Evolutionary conservation across 2,797 vertebrate species (phyloP).

Genomic region (Siniperca undulata): DNA sequence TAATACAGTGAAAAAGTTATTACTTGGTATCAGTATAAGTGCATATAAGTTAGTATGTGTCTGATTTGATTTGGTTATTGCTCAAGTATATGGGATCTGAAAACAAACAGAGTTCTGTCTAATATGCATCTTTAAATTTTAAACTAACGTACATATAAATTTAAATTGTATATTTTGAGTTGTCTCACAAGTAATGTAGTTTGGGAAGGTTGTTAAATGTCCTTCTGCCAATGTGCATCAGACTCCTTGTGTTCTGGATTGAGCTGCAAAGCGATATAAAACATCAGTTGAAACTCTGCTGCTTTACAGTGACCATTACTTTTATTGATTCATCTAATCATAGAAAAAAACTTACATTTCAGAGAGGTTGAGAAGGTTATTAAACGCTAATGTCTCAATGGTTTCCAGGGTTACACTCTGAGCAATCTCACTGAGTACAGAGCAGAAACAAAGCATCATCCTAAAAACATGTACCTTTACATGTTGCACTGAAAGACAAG

Average conservation of each 20-base stretch:
- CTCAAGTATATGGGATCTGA: background rate
- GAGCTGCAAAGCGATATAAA: constrained; percentile 77
- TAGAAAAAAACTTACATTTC: constrained; percentile 88
- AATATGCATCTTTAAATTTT: background rate
- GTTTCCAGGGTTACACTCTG: constrained; percentile 89
- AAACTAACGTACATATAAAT: background rate
- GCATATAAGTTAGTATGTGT: background rate
- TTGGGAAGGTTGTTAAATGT: constrained; percentile 90
- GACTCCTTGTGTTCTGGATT: constrained; percentile 90
- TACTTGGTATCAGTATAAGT: background rate
- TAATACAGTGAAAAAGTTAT: background rate
- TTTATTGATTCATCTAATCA: background rate
- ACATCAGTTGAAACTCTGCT: background rate
- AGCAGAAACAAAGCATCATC: constrained; percentile 31
- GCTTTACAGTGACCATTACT: background rate
- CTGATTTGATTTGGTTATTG: background rate
- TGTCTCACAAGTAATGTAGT: constrained; percentile 90
- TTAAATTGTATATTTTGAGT: background rate
- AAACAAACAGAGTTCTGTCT: too few relatives aligned
- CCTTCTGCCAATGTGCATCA: constrained; percentile 83
- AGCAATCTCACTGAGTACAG: constrained; percentile 86
- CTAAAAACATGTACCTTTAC: background rate
- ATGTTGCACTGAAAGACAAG: background rate
- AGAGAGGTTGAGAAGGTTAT: constrained; percentile 88
- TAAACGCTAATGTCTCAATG: constrained; percentile 89